Evolutionary conservation across 2,113 vertebrate species (phyloP).

Genomic region (Colaptes auratus): DNA sequence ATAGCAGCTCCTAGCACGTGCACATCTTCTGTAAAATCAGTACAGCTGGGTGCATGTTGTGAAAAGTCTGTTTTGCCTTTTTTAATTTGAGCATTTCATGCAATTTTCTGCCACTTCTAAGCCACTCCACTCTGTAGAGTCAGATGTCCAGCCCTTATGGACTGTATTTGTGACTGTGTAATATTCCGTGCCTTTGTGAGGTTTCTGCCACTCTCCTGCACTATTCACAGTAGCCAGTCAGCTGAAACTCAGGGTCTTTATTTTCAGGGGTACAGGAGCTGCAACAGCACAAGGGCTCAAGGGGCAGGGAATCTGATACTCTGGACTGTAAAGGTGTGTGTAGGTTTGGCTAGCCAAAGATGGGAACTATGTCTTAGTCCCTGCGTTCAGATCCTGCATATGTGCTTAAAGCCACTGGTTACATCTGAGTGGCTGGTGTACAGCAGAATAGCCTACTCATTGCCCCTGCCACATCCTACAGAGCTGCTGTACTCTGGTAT

Average conservation of each 20-base stretch:
- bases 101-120: not conserved
- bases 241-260: not conserved
- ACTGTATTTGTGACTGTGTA: not conserved
- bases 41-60: not conserved
- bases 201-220: not conserved
- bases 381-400: not conserved
- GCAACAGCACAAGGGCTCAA: not conserved
- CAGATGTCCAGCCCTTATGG: not conserved
- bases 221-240: not conserved
- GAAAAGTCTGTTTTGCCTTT: not conserved
- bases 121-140: not conserved
- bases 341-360: not conserved
- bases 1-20: rapidly evolving
- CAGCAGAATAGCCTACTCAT: not conserved
- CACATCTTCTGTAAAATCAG: not conserved
- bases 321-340: not conserved
- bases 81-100: not conserved
- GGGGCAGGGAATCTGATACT: not conserved
- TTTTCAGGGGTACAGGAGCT: not conserved
- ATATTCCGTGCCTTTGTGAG: not conserved
- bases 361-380: not conserved
- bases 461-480: not conserved
- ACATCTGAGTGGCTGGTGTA: rapidly evolving
- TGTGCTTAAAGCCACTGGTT: not conserved
- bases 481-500: not conserved